These are phyloP conservation scores for Hemicordylus capensis DNA, from an alignment of 2,113 vertebrate genomes.

Conservation along the genomic window DNA sequence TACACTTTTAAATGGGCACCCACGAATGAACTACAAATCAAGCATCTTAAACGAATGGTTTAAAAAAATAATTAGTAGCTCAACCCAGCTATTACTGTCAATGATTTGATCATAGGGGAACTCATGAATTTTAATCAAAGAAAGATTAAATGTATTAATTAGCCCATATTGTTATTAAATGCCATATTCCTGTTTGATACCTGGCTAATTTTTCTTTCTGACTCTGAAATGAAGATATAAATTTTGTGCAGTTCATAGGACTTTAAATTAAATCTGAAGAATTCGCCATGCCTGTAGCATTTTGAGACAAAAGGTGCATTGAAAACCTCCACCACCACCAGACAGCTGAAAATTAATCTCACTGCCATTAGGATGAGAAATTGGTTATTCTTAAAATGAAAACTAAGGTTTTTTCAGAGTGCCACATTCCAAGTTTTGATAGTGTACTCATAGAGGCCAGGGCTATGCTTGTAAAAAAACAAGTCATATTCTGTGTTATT, in stretches of 20 bases:
- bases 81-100: conserved; percentile 47
- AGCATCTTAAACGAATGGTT: conserved; percentile 35
- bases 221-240: background rate
- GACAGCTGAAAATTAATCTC: background rate
- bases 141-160: conserved; percentile 51
- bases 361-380: background rate
- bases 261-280: background rate
- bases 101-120: conserved; percentile 36
- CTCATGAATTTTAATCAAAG: conserved; percentile 46
- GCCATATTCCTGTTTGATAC: conserved; percentile 3
- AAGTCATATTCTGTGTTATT: background rate
- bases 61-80: conserved; percentile 53
- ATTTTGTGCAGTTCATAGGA: background rate
- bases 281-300: background rate
- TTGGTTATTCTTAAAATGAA: background rate
- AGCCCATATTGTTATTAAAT: conserved; percentile 40
- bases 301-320: background rate
- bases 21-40: conserved; percentile 36
- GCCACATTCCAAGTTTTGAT: background rate
- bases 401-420: background rate
- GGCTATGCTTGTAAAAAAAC: background rate
- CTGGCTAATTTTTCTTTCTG: conserved; percentile 42
- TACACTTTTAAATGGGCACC: background rate
- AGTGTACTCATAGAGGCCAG: background rate
- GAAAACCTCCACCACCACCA: background rate